A percentile compares a stretch with the other conserved stretches of the same genome.
Evolutionary conservation across 2,888 invertebrate genomes (phyloP).

Genomic region (Amaurobius ferox): DNA sequence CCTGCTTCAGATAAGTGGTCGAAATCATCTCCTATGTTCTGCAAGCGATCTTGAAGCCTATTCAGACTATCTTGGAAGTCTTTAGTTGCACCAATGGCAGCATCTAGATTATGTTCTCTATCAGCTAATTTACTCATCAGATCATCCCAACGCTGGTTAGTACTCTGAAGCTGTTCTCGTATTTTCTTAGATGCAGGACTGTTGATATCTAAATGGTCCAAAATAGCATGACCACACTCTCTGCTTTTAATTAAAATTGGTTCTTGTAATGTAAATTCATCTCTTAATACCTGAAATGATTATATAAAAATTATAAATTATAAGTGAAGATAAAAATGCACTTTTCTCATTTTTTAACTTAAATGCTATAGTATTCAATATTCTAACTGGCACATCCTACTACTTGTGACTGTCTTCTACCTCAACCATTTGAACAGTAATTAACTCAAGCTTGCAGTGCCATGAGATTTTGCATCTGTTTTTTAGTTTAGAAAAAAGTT

Average conservation of each 20-base stretch:
- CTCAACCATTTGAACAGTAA: no score
- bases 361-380: no score
- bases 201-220: constrained; percentile 81
- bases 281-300: constrained; percentile 88
- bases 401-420: no score
- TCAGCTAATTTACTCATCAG: constrained; percentile 88
- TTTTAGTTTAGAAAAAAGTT: no score
- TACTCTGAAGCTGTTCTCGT: constrained; percentile 84
- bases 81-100: constrained; percentile 93
- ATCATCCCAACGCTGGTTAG: constrained; percentile 88
- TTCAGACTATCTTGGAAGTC: constrained; percentile 94
- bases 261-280: constrained; percentile 95
- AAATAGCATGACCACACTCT: constrained; percentile 86
- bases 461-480: no score
- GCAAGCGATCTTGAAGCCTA: constrained; percentile 89
- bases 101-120: constrained; percentile 91
- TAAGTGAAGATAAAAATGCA: no score
- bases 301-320: no score
- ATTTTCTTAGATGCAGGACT: constrained; percentile 83
- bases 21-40: constrained; percentile 90
- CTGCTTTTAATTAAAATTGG: constrained; percentile 91
- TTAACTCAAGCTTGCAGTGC: no score
- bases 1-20: constrained; percentile 88
- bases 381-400: no score
- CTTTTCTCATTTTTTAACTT: no score